phyloP scores from a whole-genome alignment of 1,140 invertebrate species.

The Drosophila subobscura region DNA sequence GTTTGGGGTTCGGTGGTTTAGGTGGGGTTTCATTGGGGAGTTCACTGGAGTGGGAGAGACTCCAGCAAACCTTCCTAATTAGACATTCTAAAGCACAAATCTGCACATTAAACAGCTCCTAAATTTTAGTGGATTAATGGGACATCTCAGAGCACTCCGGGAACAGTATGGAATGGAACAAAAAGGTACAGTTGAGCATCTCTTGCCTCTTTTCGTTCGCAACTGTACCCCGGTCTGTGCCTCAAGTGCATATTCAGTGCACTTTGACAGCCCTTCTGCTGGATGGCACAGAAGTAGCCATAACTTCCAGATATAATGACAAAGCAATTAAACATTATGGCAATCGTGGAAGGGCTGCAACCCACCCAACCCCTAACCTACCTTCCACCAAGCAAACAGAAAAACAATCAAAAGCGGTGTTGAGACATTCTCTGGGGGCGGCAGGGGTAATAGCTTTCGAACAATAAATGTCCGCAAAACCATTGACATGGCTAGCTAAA shows the following conservation, averaged over 20 bases:
- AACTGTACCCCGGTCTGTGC: slow-evolving; percentile 29
- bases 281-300: slow-evolving; percentile 52
- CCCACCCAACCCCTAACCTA: too few relatives aligned
- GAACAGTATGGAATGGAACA: too few relatives aligned
- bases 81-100: too few relatives aligned
- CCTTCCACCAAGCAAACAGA: slow-evolving; percentile 12
- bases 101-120: too few relatives aligned
- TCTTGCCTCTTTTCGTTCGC: not conserved
- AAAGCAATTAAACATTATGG: slow-evolving; percentile 79
- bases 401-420: slow-evolving; percentile 82
- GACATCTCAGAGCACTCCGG: too few relatives aligned
- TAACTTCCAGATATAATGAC: slow-evolving; percentile 81
- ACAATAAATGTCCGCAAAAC: slow-evolving; percentile 84
- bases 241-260: slow-evolving; percentile 51
- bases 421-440: slow-evolving; percentile 56
- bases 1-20: slow-evolving; percentile 31
- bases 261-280: slow-evolving; percentile 18
- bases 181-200: not conserved
- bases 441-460: slow-evolving; percentile 84
- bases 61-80: too few relatives aligned
- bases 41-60: slow-evolving; percentile 5
- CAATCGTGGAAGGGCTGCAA: slow-evolving; percentile 52
- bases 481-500: slow-evolving; percentile 79
- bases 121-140: too few relatives aligned
- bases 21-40: not conserved